phyloP scores from a whole-genome alignment of 2,888 invertebrate genomes.

The Aspidapion aeneum region DNA sequence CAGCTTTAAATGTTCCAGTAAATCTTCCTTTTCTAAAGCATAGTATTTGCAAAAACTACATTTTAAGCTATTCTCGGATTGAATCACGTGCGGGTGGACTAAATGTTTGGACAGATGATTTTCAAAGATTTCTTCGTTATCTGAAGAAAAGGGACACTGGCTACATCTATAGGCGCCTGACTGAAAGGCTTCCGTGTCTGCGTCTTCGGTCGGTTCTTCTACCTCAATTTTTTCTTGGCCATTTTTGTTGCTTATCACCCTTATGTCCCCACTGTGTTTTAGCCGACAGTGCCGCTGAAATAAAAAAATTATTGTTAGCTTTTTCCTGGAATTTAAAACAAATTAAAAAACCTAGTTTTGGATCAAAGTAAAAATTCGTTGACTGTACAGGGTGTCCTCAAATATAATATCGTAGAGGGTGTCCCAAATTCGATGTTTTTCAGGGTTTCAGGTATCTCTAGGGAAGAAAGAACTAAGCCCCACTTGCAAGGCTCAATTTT shows the following conservation, averaged over 20 bases:
- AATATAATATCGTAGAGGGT: too few species aligned
- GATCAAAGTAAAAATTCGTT: too few species aligned
- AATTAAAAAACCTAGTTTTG: neutral
- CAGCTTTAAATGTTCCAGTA: conserved; percentile 63
- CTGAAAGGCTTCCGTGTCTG: conserved; percentile 41
- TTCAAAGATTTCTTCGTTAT: conserved; percentile 56
- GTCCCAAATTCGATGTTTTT: too few species aligned
- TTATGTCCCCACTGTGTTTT: conserved; percentile 73
- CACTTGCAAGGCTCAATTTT: too few species aligned
- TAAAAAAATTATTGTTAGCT: conserved; percentile 11
- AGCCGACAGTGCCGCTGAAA: conserved; percentile 73
- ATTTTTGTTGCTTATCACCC: conserved; percentile 58
- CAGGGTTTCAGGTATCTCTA: too few species aligned
- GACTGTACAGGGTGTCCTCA: too few species aligned
- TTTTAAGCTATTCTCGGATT: conserved; percentile 66
- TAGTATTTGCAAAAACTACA: conserved; percentile 81
- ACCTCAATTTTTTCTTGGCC: conserved; percentile 49
- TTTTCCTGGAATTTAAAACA: neutral
- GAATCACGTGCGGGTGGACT: conserved; percentile 44
- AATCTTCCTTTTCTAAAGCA: conserved; percentile 65
- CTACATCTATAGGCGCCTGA: conserved; percentile 54
- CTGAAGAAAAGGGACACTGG: conserved; percentile 69
- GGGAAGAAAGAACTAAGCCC: too few species aligned
- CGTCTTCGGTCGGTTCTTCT: conserved; percentile 43
- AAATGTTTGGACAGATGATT: conserved; percentile 69